These are phyloP conservation scores for Eulemur mongoz DNA, from an alignment of 2,797 vertebrate species.

Conservation along the genomic window DNA sequence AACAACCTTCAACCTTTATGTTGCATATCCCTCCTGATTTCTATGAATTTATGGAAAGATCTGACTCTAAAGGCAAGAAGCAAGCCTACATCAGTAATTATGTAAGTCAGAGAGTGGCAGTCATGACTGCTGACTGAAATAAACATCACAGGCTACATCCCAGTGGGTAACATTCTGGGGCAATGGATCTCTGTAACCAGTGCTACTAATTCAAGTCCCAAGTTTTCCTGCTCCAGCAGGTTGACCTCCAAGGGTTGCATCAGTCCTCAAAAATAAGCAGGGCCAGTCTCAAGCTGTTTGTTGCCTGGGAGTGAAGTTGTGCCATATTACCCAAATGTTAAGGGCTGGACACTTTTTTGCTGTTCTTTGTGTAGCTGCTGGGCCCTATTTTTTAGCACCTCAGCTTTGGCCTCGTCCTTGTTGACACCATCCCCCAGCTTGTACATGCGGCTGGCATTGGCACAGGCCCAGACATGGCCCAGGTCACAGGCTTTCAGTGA, in stretches of 20 bases:
- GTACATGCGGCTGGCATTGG: conserved; percentile 98
- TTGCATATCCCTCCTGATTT: not conserved
- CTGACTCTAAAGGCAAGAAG: conserved; percentile 25
- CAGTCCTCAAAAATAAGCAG: not conserved
- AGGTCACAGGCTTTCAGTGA: conserved; percentile 93
- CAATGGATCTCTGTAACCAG: not conserved
- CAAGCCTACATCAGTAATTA: conserved; percentile 12
- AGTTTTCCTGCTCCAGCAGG: conserved; percentile 21
- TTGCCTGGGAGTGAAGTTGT: not conserved
- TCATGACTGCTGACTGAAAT: conserved; percentile 30
- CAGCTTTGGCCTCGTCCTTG: conserved; percentile 92
- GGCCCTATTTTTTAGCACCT: conserved; percentile 93
- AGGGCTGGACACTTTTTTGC: conserved; percentile 85
- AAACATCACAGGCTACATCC: not conserved
- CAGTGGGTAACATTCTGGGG: not conserved
- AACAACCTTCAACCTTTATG: not conserved
- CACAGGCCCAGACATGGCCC: conserved; percentile 95
- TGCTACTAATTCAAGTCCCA: not conserved
- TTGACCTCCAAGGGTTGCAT: not conserved
- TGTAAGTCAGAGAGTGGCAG: conserved; percentile 20
- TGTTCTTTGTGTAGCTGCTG: conserved; percentile 89
- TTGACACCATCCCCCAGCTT: conserved; percentile 93
- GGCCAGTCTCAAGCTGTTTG: not conserved
- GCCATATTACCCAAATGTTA: conserved; percentile 90
- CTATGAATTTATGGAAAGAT: not conserved